These are phyloP conservation scores for Neodontobutis hainanensis DNA, from an alignment of 2,113 vertebrate species.

Conservation along the genomic window DNA sequence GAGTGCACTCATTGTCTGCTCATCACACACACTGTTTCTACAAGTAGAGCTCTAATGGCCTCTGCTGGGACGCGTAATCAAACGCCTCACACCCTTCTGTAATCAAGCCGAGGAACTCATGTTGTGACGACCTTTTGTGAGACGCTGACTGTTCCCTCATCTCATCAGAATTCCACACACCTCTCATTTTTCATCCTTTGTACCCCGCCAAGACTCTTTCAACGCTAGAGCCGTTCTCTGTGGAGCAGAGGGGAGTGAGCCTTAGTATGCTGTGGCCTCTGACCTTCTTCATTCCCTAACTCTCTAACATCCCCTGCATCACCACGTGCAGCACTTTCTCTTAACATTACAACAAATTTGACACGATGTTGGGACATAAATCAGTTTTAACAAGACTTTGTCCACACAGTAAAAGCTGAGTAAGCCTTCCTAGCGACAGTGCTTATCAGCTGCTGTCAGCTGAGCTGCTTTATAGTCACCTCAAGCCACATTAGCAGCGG, in stretches of 20 bases:
- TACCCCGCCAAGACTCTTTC: conserved; percentile 43
- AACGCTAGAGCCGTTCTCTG: conserved; percentile 57
- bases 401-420: conserved; percentile 18
- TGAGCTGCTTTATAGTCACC: conserved; percentile 58
- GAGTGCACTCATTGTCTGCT: conserved; percentile 36
- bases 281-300: conserved; percentile 50
- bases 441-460: conserved; percentile 36
- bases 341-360: neutral
- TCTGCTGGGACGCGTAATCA: conserved; percentile 74
- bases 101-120: conserved; percentile 70
- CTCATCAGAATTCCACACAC: conserved; percentile 76
- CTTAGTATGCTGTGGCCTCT: conserved; percentile 55
- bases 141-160: conserved; percentile 61
- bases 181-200: conserved; percentile 70
- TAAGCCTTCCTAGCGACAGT: conserved; percentile 29
- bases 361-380: neutral
- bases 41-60: conserved; percentile 68
- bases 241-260: conserved; percentile 50
- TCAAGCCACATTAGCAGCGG: conserved; percentile 52
- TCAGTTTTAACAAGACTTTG: conserved; percentile 13
- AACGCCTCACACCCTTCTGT: conserved; percentile 65
- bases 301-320: conserved; percentile 12
- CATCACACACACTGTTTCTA: conserved; percentile 59
- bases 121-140: conserved; percentile 74
- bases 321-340: conserved; percentile 12